phyloP scores from a whole-genome alignment of 2,888 invertebrate genomes.

The Rutpela maculata region DNA sequence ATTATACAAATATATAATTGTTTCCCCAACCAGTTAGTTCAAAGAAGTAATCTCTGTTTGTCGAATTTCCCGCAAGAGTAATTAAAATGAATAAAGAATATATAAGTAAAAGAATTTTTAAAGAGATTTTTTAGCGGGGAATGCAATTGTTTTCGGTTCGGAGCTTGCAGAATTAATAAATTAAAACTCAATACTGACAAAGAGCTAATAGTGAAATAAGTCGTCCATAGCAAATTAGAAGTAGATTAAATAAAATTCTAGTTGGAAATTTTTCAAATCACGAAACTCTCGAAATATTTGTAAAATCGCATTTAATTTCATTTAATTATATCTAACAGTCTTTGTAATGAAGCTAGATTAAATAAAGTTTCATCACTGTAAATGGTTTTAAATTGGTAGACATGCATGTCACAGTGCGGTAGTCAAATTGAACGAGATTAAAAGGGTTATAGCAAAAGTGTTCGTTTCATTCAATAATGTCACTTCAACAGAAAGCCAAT shows the following conservation, averaged over 20 bases:
- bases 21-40: background rate
- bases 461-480: background rate
- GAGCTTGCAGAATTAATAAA: conserved; percentile 1
- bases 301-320: background rate
- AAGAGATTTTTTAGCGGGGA: no score
- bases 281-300: background rate
- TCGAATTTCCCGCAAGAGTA: background rate
- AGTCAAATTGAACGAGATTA: background rate
- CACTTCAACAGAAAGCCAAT: background rate
- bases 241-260: background rate
- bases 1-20: background rate
- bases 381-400: background rate
- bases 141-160: background rate
- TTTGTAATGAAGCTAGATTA: background rate
- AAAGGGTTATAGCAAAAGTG: conserved; percentile 1
- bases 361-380: background rate
- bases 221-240: background rate
- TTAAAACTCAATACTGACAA: background rate
- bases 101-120: background rate
- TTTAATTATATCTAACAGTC: background rate
- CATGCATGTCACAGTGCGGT: background rate
- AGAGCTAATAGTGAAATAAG: background rate
- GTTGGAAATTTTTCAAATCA: background rate
- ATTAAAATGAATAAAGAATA: background rate
- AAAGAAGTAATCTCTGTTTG: background rate